These are phyloP conservation scores for Tenualosa thibaudeaui DNA, from an alignment of 2,797 vertebrate genomes.

Conservation along the genomic window DNA sequence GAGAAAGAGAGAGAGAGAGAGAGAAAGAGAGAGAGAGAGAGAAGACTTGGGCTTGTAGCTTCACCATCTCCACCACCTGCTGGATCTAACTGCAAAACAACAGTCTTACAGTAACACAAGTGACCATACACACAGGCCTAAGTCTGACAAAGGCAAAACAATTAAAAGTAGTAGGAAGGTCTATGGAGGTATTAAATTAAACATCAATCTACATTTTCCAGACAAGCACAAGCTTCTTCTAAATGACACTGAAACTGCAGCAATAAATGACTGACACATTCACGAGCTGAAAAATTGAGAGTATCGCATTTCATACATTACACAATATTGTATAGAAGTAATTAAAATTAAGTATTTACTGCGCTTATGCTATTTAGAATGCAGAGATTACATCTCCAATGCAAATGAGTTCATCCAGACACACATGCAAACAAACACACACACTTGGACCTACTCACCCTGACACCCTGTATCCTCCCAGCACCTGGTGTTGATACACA, in stretches of 20 bases:
- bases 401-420: neutral
- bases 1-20: conserved; percentile 49
- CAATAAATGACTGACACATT: neutral
- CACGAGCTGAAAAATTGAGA: neutral
- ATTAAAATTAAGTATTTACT: conserved; percentile 10
- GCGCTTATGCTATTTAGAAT: neutral
- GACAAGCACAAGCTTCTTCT: neutral
- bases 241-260: neutral
- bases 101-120: neutral
- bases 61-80: neutral
- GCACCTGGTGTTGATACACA: conserved; percentile 8
- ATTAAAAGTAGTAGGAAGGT: neutral
- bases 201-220: neutral
- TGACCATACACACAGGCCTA: neutral
- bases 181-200: neutral
- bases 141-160: neutral
- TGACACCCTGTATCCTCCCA: conserved; percentile 31
- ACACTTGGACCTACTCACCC: conserved; percentile 21
- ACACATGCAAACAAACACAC: neutral
- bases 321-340: conserved; percentile 8
- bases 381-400: conserved; percentile 13
- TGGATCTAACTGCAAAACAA: neutral
- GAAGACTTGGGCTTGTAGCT: conserved; percentile 26
- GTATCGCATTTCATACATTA: neutral
- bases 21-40: conserved; percentile 59